Conservation (phyloP, 2,888 invertebrate genomes). For the Drosophila planitibia region DNA sequence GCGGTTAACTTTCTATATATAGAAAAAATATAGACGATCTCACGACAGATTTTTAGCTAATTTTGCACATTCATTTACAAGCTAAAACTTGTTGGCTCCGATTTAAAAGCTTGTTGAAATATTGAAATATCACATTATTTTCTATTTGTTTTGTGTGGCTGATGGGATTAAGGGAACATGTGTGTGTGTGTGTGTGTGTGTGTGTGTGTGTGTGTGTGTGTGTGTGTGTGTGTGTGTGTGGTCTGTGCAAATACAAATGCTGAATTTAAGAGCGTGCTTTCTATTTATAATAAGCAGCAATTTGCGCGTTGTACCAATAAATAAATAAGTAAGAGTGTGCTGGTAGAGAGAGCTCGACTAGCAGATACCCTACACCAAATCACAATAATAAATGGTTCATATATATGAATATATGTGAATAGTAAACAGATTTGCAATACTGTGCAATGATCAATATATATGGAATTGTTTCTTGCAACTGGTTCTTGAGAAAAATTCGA, state of each 20-base stretch:
- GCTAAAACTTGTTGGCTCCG: background rate
- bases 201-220: background rate
- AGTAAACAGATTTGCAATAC: background rate
- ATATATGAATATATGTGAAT: background rate
- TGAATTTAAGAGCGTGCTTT: background rate
- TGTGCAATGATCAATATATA: background rate
- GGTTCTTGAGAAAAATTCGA: background rate
- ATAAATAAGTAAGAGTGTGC: background rate
- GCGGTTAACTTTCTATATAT: background rate
- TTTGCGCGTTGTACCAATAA: constrained; percentile 12
- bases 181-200: too few relatives aligned
- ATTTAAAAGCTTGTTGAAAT: constrained; percentile 5
- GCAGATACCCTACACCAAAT: background rate
- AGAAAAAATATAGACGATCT: background rate
- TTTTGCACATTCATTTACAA: background rate
- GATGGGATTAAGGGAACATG: background rate
- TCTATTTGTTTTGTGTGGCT: background rate
- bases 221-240: background rate
- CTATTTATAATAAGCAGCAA: constrained; percentile 9
- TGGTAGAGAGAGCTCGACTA: background rate
- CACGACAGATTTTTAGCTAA: background rate
- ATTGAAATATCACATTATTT: constrained; percentile 1
- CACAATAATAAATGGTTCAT: background rate
- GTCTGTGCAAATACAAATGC: background rate
- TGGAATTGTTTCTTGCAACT: background rate